A percentile compares a stretch with the other conserved stretches of the same genome.
Conservation (phyloP, 2,888 invertebrate species). For the Volucella zonaria region DNA sequence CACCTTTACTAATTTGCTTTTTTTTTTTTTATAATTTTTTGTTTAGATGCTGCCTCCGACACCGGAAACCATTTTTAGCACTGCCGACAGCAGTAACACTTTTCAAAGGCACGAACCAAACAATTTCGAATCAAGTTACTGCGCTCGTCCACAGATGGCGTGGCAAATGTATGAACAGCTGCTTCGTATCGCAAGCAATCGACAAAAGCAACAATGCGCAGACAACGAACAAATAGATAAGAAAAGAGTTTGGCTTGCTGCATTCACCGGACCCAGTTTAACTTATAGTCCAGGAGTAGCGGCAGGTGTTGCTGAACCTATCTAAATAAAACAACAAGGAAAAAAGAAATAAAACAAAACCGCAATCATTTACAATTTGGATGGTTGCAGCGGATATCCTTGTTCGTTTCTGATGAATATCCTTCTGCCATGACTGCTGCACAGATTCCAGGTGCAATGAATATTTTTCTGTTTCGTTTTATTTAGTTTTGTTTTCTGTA, state of each 20-base stretch:
- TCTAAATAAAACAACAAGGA: constrained; percentile 31
- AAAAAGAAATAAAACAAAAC: constrained; percentile 17
- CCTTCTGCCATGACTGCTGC: constrained; percentile 39
- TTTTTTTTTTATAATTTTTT: not conserved
- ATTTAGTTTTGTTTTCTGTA: constrained; percentile 5
- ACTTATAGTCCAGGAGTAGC: constrained; percentile 53
- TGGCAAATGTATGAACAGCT: constrained; percentile 71
- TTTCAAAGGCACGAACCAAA: constrained; percentile 43
- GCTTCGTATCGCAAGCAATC: constrained; percentile 52
- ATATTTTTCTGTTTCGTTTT: constrained; percentile 6
- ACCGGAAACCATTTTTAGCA: constrained; percentile 6
- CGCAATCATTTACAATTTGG: constrained; percentile 30
- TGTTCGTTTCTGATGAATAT: constrained; percentile 46
- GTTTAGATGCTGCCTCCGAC: constrained; percentile 58
- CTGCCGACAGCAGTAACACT: not conserved
- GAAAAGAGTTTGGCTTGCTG: constrained; percentile 65
- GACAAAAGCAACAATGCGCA: constrained; percentile 41
- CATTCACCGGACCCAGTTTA: constrained; percentile 67
- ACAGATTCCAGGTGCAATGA: constrained; percentile 61
- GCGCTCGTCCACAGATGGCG: constrained; percentile 67
- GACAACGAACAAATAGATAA: constrained; percentile 37
- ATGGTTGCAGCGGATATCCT: constrained; percentile 39
- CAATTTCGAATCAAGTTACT: constrained; percentile 58
- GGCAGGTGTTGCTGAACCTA: constrained; percentile 67
- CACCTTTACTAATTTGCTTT: not conserved